Evolutionary conservation across 2,888 invertebrate species (phyloP), one percentile per base, ranked within the genome.

Genomic region (Drosophila mimetica): DNA sequence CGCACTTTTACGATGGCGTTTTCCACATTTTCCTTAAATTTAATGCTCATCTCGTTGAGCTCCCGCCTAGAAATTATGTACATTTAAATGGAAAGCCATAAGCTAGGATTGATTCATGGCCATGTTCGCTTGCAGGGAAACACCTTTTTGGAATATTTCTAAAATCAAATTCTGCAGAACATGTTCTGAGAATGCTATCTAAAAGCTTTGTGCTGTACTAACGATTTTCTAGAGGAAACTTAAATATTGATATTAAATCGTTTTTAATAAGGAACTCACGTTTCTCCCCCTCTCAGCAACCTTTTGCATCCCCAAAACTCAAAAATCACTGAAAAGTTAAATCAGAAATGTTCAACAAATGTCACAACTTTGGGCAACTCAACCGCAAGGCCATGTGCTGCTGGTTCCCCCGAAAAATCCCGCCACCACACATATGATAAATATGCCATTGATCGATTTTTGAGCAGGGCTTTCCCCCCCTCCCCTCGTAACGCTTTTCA

Each of bases 391-490:
- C 14, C 2, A 39, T 34, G 13, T 46, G 72, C 20, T 44, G 13
- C 28, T n/a, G 22, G 55, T 8, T 28, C 16, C 46, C 30, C 16
- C 25, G 25, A 4, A 44, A 57, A 72, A 60, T 42, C 36, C 51
- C 16, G 34, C 30, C 14, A 32, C 50, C 67, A 64, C 77, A 87
- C 82, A 86, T 79, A 74, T 86, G 89, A 86, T 84, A 88, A 84
- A 89, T 88, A 88, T 84, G 84, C 88, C 89, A 84, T 84, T 85
- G 84, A 85, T 85, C 86, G 88, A 89, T 89, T 83, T 85, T 89
- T 88, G 89, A 89, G 80, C 84, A 74, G 59, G 48, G 28, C 46
- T 20, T 30, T 46, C 39, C 37, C 22, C 13, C 25, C 11, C 4
- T 7, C 14, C n/a, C 52, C n/a, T 14, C 20, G 30, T n/a, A 13